A percentile compares a stretch with the other conserved stretches of the same genome.
Evolutionary conservation across 2,113 vertebrate species (phyloP).

Genomic region (Seriola aureovittata): DNA sequence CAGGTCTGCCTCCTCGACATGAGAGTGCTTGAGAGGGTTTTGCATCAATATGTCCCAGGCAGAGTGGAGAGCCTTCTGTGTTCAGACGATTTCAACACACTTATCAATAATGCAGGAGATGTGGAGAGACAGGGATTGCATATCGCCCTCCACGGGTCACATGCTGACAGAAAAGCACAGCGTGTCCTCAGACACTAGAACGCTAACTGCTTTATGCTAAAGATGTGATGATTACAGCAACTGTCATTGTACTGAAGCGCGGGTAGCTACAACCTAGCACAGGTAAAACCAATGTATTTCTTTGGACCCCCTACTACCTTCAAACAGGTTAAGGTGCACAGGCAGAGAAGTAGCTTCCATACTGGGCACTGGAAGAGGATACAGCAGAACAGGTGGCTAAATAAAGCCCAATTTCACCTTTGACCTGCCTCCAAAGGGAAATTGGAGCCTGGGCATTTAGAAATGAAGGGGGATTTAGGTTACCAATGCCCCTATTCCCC

Average conservation of each 20-base stretch:
- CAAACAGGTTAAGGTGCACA: slow-evolving; percentile 55
- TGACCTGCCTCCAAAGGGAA: slow-evolving; percentile 77
- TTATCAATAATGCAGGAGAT: slow-evolving; percentile 83
- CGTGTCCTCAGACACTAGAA: slow-evolving; percentile 67
- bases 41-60: slow-evolving; percentile 63
- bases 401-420: slow-evolving; percentile 79
- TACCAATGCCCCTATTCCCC: slow-evolving; percentile 64
- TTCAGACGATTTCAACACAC: slow-evolving; percentile 70
- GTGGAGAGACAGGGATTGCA: slow-evolving; percentile 71
- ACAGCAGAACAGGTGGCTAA: slow-evolving; percentile 75
- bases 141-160: slow-evolving; percentile 73
- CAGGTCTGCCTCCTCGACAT: slow-evolving; percentile 47
- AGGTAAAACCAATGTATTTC: slow-evolving; percentile 44
- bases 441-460: slow-evolving; percentile 65
- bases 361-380: slow-evolving; percentile 71
- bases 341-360: slow-evolving; percentile 57
- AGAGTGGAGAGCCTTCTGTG: slow-evolving; percentile 59
- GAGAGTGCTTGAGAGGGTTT: slow-evolving; percentile 66
- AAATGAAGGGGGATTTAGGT: slow-evolving; percentile 72
- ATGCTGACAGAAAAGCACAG: slow-evolving; percentile 76
- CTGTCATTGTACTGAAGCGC: background rate
- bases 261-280: background rate
- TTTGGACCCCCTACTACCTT: background rate
- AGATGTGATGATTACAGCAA: slow-evolving; percentile 38
- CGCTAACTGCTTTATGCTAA: slow-evolving; percentile 42